These are phyloP conservation scores for Sinotaia quadrata DNA, from an alignment of 2,888 invertebrate species.

Conservation along the genomic window DNA sequence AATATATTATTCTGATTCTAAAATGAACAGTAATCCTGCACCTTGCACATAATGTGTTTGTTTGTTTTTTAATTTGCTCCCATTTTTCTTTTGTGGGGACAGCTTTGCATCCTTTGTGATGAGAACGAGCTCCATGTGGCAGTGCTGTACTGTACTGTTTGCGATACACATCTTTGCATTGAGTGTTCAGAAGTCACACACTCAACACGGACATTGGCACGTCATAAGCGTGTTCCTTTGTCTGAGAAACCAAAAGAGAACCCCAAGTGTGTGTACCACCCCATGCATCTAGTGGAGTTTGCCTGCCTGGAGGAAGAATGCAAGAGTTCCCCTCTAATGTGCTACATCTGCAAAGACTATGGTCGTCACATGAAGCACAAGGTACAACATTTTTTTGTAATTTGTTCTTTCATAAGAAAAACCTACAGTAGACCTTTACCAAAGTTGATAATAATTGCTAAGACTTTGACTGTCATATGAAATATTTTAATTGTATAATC, in stretches of 20 bases:
- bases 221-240: conserved; percentile 75
- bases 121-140: conserved; percentile 76
- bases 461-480: no score
- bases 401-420: no score
- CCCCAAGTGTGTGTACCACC: conserved; percentile 76
- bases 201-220: conserved; percentile 75
- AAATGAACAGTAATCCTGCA: no score
- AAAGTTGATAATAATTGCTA: no score
- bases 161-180: conserved; percentile 76
- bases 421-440: no score
- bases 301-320: conserved; percentile 76
- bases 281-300: conserved; percentile 76
- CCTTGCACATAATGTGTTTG: no score
- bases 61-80: neutral
- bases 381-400: no score
- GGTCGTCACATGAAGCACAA: conserved; percentile 76
- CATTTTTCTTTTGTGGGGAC: conserved; percentile 5
- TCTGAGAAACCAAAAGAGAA: conserved; percentile 76
- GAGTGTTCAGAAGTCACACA: conserved; percentile 76
- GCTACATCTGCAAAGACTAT: conserved; percentile 77
- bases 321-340: conserved; percentile 75
- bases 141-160: conserved; percentile 76
- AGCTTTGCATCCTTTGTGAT: conserved; percentile 75
- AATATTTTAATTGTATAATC: no score
- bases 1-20: no score